Base-by-base conservation (phyloP, 2,888 invertebrate species). In the Automeris io region DNA sequence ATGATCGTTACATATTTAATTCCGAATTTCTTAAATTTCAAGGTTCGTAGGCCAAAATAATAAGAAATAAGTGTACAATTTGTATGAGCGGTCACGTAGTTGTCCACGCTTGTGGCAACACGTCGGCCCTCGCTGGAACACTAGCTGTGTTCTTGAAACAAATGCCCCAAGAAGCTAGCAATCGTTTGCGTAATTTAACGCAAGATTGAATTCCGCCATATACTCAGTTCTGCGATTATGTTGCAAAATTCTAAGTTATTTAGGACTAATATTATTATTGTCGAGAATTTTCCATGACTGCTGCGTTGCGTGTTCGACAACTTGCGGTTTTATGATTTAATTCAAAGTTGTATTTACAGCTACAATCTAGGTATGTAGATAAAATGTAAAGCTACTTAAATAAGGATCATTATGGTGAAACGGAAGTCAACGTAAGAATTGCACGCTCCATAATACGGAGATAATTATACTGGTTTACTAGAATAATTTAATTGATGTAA, bases 71-170 rank as follows among this genome's bases (percentile, higher is more conserved):
- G n/a, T 54, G 46, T 59, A 67, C 54, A 49, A 73, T 81, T 80
- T 63, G 55, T 53, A 46, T 60, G 61, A 58, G 47, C 34, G 42
- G 65, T 70, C 82, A 82, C 82, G 82, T 80, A 68, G 49, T 35
- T 33, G 41, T 46, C 41, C 51, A 51, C 51, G 53, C 40, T 57
- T 58, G 62, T 72, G 68, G 64, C 73, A 70, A 74, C 72, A 72
- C 56, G 54, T 45, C 50, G 69, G 62, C 63, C 72, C 60, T 64
- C 67, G 55, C 48, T 51, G 57, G 58, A 59, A 60, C 68, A 53
- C 42, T 55, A 55, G 55, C 49, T 45, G 59, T 60, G 70, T 60
- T 67, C 68, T 76, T 73, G 70, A 69, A 60, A 51, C 52, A 54
- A 65, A 65, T 58, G 54, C 58, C 56, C 52, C 56, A 49, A 54